Evolutionary conservation across 2,888 invertebrate genomes (phyloP).

Genomic region (Cylindroiulus punctatus): DNA sequence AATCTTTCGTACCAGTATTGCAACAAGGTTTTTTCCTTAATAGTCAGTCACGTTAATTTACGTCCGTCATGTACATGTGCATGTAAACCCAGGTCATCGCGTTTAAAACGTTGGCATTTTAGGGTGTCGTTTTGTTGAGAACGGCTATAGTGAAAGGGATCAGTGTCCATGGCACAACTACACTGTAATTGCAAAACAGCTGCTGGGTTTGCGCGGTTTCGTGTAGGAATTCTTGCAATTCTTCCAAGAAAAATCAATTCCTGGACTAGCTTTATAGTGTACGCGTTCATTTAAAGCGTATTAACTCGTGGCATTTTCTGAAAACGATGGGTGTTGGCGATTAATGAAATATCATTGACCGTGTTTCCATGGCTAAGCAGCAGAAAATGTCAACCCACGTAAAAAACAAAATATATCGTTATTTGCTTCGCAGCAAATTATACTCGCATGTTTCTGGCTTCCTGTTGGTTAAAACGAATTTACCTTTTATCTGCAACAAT

Average conservation of each 20-base stretch:
- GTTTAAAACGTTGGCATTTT: neutral
- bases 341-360: slow-evolving; percentile 47
- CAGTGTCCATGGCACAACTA: neutral
- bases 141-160: neutral
- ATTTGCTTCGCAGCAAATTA: neutral
- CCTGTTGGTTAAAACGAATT: no score
- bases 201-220: slow-evolving; percentile 1
- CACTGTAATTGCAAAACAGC: neutral
- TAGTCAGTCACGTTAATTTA: neutral
- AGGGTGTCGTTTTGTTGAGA: neutral
- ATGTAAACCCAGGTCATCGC: neutral
- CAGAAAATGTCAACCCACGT: slow-evolving; percentile 18
- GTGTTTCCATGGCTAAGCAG: neutral
- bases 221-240: neutral
- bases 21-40: no score
- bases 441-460: neutral
- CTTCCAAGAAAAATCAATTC: slow-evolving; percentile 14
- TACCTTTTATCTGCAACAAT: no score
- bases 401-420: neutral
- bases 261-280: neutral
- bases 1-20: no score
- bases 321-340: neutral
- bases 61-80: neutral
- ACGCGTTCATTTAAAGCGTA: slow-evolving; percentile 5
- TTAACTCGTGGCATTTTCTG: neutral